Evolutionary conservation across 2,113 vertebrate genomes (phyloP), one percentile per base, ranked within the genome.

Genomic region (Pelmatolapia mariae): DNA sequence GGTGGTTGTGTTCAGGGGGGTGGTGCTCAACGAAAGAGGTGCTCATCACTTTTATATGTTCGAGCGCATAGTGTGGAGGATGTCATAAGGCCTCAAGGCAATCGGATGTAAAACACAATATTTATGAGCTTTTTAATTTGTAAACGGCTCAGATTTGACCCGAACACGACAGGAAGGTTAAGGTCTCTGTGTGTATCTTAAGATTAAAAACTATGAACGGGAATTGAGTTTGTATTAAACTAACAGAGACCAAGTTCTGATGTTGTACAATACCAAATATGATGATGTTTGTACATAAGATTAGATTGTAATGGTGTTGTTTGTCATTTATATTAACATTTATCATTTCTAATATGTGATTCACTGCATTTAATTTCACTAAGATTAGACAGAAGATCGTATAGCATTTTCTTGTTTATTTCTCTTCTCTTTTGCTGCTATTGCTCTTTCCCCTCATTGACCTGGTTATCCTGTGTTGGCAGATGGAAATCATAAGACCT

Each of bases 401-500:
- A 26, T 45, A 10, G 0, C 13, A 73, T 73, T n/a, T 38, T 66
- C 59, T 63, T 2, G 0, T 63, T 36, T 45, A 71, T 47, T 26
- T 7, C 40, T 16, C 15, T 24, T 47, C 16, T 5, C 26, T 43
- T 54, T 36, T 3, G 53, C 6, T 10, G n/a, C 5, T 43, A 5
- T 61, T 31, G 15, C 22, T 38, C 12, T 61, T 8, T 57, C 85
- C 26, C 56, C n/a, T 79, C 50, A 7, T 54, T 89, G 89, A 92
- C 90, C 92, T 88, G 83, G 29, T 87, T 71, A 47, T 50, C 66
- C 5, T 1, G 36, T 43, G 68, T 57, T 38, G 71, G 52, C 87
- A 91, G 84, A 89, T 94, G 91, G 91, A 89, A 88, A 66, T 76
- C 24, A 85, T 81, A 56, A 85, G 79, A 83, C 88, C 88, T 92